Base-by-base conservation (phyloP, 2,113 vertebrate species). In the Paraplagusia blochii region DNA sequence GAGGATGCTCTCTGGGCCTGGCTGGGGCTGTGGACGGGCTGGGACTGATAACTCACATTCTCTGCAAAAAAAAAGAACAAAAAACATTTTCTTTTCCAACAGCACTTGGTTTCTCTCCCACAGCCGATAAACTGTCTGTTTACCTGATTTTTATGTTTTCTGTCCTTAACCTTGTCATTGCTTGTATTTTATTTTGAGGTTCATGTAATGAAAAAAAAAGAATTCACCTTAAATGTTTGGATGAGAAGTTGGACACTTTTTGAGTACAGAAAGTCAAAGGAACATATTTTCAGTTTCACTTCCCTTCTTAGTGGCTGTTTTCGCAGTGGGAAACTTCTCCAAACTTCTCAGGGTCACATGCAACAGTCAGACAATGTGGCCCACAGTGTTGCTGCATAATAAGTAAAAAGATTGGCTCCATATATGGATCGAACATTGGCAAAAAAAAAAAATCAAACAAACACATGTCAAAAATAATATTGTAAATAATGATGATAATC, bases 1-100 rank as follows among this genome's bases (percentile, higher is more conserved):
- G 92, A 91, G 75, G 46, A 19, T 54, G 75, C 3, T 4, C 4
- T 14, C 29, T 1, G 17, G 35, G 52, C 0, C 9, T 48, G 34
- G 49, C 1, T 55, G 54, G 45, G 8, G 19, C 18, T 3, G 19
- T 35, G 58, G 45, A 6, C 2, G 51, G 35, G 15, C 50, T 18
- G 39, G 74, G 79, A 65, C 63, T 63, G 17, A 34, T 33, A 36
- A 49, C 10, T 55, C 17, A 49, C 48, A 65, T 66, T 53, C 45
- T 61, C 44, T 17, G 36, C 43, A 69, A 13, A 61, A 44, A 39
- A 61, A 43, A 43, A 44, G n/a, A n/a, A 2, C 22, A 2, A 29
- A 44, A 44, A 17, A 44, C 17, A 10, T 59, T 33, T 47, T 5
- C 18, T 4, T n/a, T 29, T 51, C 3, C n/a, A 44, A 39, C 33